A percentile compares a stretch with the other conserved stretches of the same genome.
Conservation (phyloP, 2,888 invertebrate species). For the Hydrotaea diabolus region DNA sequence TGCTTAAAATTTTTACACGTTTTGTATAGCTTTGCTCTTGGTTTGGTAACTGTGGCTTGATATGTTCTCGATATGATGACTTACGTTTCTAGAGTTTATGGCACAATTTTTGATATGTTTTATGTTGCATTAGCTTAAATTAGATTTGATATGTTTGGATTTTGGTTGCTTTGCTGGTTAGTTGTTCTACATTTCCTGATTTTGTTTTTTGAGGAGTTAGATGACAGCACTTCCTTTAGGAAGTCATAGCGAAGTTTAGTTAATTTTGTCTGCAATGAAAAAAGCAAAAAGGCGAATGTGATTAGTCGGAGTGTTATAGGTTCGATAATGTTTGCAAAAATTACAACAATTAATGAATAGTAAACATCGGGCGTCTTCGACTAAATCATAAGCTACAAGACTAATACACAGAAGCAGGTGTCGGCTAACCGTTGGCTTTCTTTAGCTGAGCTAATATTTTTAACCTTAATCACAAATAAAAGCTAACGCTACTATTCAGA, state of each 20-base stretch:
- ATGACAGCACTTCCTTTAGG: neutral
- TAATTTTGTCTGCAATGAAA: neutral
- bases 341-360: too few species aligned
- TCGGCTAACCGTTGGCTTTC: too few species aligned
- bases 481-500: too few species aligned
- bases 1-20: conserved; percentile 4
- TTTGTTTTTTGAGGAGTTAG: too few species aligned
- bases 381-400: too few species aligned
- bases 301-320: too few species aligned
- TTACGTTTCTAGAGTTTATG: conserved; percentile 56
- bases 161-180: neutral
- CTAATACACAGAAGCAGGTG: too few species aligned
- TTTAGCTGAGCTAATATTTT: too few species aligned
- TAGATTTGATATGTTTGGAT: conserved; percentile 14
- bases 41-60: conserved; percentile 39
- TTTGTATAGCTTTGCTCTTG: neutral
- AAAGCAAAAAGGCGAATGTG: neutral
- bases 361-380: too few species aligned
- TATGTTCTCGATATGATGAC: conserved; percentile 52
- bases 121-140: conserved; percentile 6
- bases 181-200: conserved; percentile 31
- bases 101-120: conserved; percentile 55
- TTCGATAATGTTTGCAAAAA: too few species aligned
- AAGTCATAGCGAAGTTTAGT: too few species aligned
- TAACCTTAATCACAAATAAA: too few species aligned